Conservation (phyloP, 2,113 vertebrate genomes). For the Vidua chalybeata region DNA sequence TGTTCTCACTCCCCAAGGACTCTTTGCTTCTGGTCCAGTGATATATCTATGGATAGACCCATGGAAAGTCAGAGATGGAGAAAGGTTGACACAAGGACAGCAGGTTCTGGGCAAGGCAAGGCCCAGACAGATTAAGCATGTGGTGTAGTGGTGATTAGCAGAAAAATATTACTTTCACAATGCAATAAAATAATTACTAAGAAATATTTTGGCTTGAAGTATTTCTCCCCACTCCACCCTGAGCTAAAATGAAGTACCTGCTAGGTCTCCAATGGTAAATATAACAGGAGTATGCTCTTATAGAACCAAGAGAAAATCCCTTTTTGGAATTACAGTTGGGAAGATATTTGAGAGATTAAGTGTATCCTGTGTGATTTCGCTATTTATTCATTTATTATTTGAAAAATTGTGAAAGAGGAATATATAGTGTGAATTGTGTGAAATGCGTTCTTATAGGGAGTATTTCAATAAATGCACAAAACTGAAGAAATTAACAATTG, state of each 20-base stretch:
- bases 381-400: background rate
- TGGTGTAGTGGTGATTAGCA: background rate
- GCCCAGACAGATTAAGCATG: background rate
- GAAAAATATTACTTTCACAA: background rate
- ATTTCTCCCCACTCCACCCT: background rate
- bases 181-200: background rate
- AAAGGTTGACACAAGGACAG: background rate
- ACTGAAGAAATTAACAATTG: background rate
- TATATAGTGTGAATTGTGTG: background rate
- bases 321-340: background rate
- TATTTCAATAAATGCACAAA: background rate
- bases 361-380: background rate
- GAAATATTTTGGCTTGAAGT: background rate
- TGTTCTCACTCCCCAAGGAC: background rate
- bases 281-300: background rate
- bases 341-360: background rate
- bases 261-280: background rate
- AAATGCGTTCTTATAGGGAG: background rate
- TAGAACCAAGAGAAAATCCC: background rate
- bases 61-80: background rate
- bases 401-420: background rate
- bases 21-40: background rate
- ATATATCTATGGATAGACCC: background rate
- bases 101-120: background rate
- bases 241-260: background rate